Evolutionary conservation across 2,888 invertebrate genomes (phyloP), one percentile per base, ranked within the genome.

Genomic region (Sesamia inferens): DNA sequence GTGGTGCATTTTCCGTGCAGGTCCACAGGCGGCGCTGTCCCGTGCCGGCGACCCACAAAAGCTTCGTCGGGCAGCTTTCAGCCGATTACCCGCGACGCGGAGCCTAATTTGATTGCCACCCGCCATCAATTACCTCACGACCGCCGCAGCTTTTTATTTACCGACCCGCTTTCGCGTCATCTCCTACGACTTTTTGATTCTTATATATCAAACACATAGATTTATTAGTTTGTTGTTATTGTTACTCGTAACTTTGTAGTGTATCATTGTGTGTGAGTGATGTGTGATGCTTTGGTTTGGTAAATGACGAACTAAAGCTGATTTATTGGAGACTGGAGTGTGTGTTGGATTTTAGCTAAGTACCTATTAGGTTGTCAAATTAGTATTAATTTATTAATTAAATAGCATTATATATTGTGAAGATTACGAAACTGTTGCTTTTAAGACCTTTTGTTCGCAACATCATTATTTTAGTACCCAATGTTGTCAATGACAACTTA

Each of bases 101-200:
- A 91, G 92, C 93, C 93, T 95, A 95, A 96, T 96, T 95, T 95
- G 95, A 95, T 95, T 95, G 94, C 93, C 92, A 90, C 91, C 92
- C 91, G 92, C 94, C 94, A 94, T 95, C 94, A 94, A 94, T 95
- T 95, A 94, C 94, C 93, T 90, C 89, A 88, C 89, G 90, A 91
- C 92, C 91, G 90, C 92, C 92, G 89, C 91, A 88, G 90, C 91
- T 92, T 94, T 94, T 94, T 94, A 93, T 94, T 94, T 93, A 94
- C 92, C 88, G 88, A 83, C 83, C 83, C 84, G 88, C 88, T 91
- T 90, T 90, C 88, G 85, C 87, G 88, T 88, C 86, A 88, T 89
- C 87, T 89, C 87, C 84, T 59, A 68, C 55, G 68, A 90, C 89
- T 89, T 91, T 90, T 88, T 85, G 88, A 90, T 91, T 65, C 39